These are phyloP conservation scores for Protula sp. DNA, from an alignment of 2,888 invertebrate genomes.

Conservation along the genomic window DNA sequence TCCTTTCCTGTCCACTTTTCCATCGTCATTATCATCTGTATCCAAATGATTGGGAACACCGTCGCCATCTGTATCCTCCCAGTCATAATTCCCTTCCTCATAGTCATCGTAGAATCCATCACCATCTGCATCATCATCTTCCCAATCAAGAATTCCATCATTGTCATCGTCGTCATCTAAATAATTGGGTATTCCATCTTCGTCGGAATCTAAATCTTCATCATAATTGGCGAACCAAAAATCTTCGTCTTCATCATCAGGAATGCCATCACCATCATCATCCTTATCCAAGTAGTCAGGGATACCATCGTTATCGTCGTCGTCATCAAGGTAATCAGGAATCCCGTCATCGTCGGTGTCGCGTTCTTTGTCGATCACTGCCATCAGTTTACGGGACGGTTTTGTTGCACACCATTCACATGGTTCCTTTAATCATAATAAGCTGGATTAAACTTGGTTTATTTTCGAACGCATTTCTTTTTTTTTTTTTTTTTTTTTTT, in stretches of 20 bases:
- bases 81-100: constrained; percentile 18
- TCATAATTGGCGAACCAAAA: neutral
- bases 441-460: neutral
- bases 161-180: constrained; percentile 24
- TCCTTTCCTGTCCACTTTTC: constrained; percentile 13
- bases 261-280: constrained; percentile 19
- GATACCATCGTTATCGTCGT: constrained; percentile 33
- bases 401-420: too few relatives aligned
- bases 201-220: constrained; percentile 23
- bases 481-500: too few relatives aligned
- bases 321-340: constrained; percentile 25
- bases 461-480: too few relatives aligned
- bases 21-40: neutral
- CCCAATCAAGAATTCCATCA: constrained; percentile 25
- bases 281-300: constrained; percentile 31
- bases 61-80: constrained; percentile 32
- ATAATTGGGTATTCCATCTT: constrained; percentile 32
- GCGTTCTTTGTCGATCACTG: constrained; percentile 22
- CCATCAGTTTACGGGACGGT: too few relatives aligned
- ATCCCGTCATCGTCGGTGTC: constrained; percentile 20
- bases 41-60: constrained; percentile 22
- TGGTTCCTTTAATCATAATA: too few relatives aligned
- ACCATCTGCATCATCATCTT: constrained; percentile 21
- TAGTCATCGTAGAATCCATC: constrained; percentile 27
- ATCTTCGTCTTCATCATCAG: constrained; percentile 17